phyloP scores from a whole-genome alignment of 2,888 invertebrate genomes.

The Lasioglossum zephyrum region DNA sequence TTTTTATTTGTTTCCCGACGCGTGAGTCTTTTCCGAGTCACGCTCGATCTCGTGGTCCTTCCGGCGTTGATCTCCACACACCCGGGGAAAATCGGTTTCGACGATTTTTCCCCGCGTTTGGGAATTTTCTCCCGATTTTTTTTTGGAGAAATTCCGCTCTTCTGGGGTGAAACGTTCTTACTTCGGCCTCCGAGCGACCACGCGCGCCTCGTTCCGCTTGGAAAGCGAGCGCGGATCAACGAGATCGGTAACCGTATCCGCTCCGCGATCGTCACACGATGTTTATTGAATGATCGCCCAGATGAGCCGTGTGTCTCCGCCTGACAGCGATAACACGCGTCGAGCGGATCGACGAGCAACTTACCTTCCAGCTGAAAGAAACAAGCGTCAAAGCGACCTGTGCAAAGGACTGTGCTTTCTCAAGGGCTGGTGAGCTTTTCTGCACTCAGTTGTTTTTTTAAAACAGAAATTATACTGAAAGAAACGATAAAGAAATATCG shows the following conservation, averaged over 20 bases:
- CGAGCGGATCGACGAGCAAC: slow-evolving; percentile 65
- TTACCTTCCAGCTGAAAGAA: slow-evolving; percentile 82
- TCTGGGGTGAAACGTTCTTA: slow-evolving; percentile 65
- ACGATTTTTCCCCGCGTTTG: neutral
- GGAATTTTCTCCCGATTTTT: neutral
- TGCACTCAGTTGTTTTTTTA: neutral
- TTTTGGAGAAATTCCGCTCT: neutral
- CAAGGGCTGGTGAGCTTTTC: neutral
- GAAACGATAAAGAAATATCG: neutral
- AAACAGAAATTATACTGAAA: slow-evolving; percentile 5
- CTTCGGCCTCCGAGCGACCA: slow-evolving; percentile 64
- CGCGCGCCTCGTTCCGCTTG: slow-evolving; percentile 22
- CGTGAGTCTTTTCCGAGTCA: neutral
- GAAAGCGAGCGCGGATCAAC: slow-evolving; percentile 3
- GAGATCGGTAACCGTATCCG: slow-evolving; percentile 26
- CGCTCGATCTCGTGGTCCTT: slow-evolving; percentile 5
- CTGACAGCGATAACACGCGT: neutral
- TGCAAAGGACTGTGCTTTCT: slow-evolving; percentile 1
- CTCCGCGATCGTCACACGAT: slow-evolving; percentile 24
- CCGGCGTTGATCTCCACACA: neutral
- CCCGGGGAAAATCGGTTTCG: neutral
- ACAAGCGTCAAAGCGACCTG: slow-evolving; percentile 45
- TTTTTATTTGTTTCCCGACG: neutral
- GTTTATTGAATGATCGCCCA: slow-evolving; percentile 26
- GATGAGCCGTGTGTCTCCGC: neutral